Evolutionary conservation across 1,140 invertebrate genomes (phyloP).

Genomic region (Wiebesia pumilae): DNA sequence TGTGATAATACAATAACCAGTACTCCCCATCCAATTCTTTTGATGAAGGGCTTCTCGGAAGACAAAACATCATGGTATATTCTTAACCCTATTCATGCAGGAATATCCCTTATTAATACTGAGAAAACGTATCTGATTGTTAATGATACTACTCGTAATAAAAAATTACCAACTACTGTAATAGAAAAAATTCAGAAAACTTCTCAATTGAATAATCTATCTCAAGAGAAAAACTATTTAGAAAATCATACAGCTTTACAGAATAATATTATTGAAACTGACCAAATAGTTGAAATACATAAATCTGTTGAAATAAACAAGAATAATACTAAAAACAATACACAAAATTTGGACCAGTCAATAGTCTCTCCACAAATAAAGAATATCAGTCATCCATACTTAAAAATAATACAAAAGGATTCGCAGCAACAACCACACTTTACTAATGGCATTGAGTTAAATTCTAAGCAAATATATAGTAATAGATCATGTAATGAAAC

Average conservation of each 20-base stretch:
- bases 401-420: not conserved
- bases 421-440: constrained; percentile 22
- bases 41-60: not conserved
- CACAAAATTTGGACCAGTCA: constrained; percentile 63
- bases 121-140: constrained; percentile 59
- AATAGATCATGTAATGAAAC: constrained; percentile 11
- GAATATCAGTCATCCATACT: constrained; percentile 38
- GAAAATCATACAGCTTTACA: constrained; percentile 51
- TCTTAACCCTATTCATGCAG: constrained; percentile 73
- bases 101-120: constrained; percentile 68
- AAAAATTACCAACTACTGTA: constrained; percentile 52
- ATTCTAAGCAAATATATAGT: not conserved
- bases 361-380: constrained; percentile 46
- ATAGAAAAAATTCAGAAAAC: constrained; percentile 57
- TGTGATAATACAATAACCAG: constrained; percentile 49
- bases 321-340: constrained; percentile 66
- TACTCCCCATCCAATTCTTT: constrained; percentile 29
- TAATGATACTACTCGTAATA: constrained; percentile 4
- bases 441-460: not conserved
- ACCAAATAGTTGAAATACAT: constrained; percentile 66
- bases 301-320: constrained; percentile 69
- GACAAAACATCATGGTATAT: constrained; percentile 62
- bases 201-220: not conserved
- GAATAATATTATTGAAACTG: not conserved
- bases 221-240: constrained; percentile 46